Evolutionary conservation across 2,797 vertebrate species (phyloP).

Genomic region (Sebastolobus altivelis): DNA sequence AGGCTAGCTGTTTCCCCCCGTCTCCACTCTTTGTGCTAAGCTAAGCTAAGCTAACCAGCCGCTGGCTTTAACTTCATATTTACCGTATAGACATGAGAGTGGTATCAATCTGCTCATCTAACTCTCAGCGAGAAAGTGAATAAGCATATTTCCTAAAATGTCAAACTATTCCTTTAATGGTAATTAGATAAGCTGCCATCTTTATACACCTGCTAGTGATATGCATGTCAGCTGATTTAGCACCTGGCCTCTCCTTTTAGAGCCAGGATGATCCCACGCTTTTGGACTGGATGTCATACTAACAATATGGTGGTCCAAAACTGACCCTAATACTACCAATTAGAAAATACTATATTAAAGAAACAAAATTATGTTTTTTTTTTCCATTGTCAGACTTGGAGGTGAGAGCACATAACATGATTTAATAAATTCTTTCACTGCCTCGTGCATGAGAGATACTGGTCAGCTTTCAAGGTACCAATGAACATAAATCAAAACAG

Average conservation of each 20-base stretch:
- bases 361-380: neutral
- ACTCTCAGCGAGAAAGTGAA: neutral
- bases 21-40: slow-evolving; percentile 13
- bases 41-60: slow-evolving; percentile 20
- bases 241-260: neutral
- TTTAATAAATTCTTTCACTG: neutral
- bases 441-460: neutral
- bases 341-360: neutral
- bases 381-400: neutral
- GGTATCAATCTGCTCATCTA: neutral
- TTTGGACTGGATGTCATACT: neutral
- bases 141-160: neutral
- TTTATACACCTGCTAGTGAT: neutral
- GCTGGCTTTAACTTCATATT: neutral
- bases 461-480: slow-evolving; percentile 29
- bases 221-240: slow-evolving; percentile 10
- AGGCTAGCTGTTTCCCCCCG: neutral
- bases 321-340: neutral
- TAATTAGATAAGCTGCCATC: neutral
- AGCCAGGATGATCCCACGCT: neutral
- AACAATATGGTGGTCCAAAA: neutral
- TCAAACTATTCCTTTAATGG: neutral
- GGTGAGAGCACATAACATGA: neutral
- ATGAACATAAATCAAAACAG: slow-evolving; percentile 15
- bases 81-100: neutral